phyloP scores from a whole-genome alignment of 2,888 invertebrate species.

The Meiosimyza platycephala region DNA sequence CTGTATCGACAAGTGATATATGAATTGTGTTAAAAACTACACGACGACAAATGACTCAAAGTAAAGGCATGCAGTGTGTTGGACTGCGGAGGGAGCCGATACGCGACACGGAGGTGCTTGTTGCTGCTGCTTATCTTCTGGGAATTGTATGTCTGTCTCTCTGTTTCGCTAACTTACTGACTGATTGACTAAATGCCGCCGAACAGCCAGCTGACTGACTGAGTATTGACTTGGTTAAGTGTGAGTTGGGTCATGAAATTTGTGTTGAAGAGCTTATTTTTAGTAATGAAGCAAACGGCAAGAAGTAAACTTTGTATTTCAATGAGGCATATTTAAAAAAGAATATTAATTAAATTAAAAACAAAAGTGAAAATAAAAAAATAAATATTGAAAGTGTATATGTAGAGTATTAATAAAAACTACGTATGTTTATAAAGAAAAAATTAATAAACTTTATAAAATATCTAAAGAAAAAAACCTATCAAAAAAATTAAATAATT shows the following conservation, averaged over 20 bases:
- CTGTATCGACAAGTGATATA: conserved; percentile 16
- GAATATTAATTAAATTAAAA: not conserved
- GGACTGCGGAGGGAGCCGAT: not conserved
- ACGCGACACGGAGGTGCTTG: not conserved
- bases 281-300: conserved; percentile 37
- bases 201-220: conserved; percentile 8
- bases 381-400: no score
- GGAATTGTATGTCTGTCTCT: conserved; percentile 32
- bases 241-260: conserved; percentile 3
- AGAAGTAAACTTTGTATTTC: conserved; percentile 30
- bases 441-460: no score
- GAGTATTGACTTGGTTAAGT: conserved; percentile 31
- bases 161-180: not conserved
- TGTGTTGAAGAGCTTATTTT: conserved; percentile 24
- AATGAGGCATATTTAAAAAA: not conserved
- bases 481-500: no score
- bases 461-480: no score
- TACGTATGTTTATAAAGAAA: no score
- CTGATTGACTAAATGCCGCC: not conserved
- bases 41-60: conserved; percentile 35
- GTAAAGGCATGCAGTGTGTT: conserved; percentile 13
- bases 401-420: conserved; percentile 2
- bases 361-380: conserved; percentile 13
- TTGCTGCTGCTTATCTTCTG: conserved; percentile 36
- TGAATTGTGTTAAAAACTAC: conserved; percentile 2